A percentile compares a stretch with the other conserved stretches of the same genome.
Evolutionary conservation across 2,797 vertebrate species (phyloP).

Genomic region (Echeneis naucrates): DNA sequence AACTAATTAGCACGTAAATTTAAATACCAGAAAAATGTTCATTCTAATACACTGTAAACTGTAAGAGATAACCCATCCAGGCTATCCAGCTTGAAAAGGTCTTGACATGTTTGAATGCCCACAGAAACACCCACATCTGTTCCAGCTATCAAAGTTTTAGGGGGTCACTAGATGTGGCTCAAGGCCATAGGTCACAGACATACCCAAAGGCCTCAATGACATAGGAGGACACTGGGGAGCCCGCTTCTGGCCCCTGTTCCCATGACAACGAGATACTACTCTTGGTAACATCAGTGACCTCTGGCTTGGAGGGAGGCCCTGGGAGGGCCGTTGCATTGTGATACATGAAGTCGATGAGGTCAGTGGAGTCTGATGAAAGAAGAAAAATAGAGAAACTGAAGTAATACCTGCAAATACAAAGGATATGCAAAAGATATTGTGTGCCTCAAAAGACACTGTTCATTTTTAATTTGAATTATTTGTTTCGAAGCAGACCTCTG

Average conservation of each 20-base stretch:
- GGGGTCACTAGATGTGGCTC: constrained; percentile 72
- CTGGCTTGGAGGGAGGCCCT: constrained; percentile 93
- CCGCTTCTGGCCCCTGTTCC: constrained; percentile 89
- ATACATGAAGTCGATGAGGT: constrained; percentile 89
- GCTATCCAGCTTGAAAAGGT: constrained; percentile 15
- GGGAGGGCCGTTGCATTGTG: constrained; percentile 92
- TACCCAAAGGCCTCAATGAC: constrained; percentile 99
- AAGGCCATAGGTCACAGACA: constrained; percentile 73
- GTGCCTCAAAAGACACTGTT: background rate
- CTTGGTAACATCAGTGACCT: constrained; percentile 95
- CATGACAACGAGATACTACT: constrained; percentile 97
- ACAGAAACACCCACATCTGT: constrained; percentile 70
- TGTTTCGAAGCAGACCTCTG: constrained; percentile 83
- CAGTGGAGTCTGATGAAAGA: constrained; percentile 87
- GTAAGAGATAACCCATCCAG: background rate
- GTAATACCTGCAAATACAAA: constrained; percentile 21
- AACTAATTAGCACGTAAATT: constrained; percentile 17
- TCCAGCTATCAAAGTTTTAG: constrained; percentile 60
- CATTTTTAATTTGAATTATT: constrained; percentile 17
- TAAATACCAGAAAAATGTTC: constrained; percentile 10
- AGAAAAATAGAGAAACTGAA: constrained; percentile 31
- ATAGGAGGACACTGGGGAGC: constrained; percentile 90
- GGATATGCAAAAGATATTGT: background rate
- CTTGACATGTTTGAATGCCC: constrained; percentile 35
- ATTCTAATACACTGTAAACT: constrained; percentile 1